phyloP scores from a whole-genome alignment of 2,797 vertebrate genomes.

The Epinephelus awoara region DNA sequence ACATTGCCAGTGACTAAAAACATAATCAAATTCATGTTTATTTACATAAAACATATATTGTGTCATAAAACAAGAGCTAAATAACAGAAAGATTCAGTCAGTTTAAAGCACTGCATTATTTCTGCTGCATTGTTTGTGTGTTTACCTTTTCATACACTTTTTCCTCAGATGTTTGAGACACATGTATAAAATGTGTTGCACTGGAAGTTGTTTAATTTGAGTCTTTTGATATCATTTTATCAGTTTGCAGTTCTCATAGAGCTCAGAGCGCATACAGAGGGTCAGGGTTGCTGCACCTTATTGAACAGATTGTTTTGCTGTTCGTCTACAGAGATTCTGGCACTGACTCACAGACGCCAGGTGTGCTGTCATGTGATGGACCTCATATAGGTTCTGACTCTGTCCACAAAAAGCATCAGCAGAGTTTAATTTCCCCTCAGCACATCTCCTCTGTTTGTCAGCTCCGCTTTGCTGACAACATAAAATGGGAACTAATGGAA shows the following conservation, averaged over 20 bases:
- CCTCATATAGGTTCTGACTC: conserved; percentile 33
- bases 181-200: too few relatives aligned
- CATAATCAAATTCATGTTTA: neutral
- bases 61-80: neutral
- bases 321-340: neutral
- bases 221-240: too few relatives aligned
- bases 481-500: conserved; percentile 23
- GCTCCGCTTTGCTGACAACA: conserved; percentile 28
- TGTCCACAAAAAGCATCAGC: conserved; percentile 32
- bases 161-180: too few relatives aligned
- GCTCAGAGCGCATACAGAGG: neutral
- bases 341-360: conserved; percentile 14
- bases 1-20: too few relatives aligned
- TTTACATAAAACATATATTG: too few relatives aligned
- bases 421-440: conserved; percentile 40
- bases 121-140: too few relatives aligned
- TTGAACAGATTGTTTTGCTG: neutral
- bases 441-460: conserved; percentile 15
- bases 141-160: too few relatives aligned
- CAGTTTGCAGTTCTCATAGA: too few relatives aligned
- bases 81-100: neutral
- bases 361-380: conserved; percentile 13
- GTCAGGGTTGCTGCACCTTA: neutral
- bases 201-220: too few relatives aligned
- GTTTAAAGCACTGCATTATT: neutral